Conservation (phyloP, 2,888 invertebrate genomes). For the Drosophila nigritarsus region DNA sequence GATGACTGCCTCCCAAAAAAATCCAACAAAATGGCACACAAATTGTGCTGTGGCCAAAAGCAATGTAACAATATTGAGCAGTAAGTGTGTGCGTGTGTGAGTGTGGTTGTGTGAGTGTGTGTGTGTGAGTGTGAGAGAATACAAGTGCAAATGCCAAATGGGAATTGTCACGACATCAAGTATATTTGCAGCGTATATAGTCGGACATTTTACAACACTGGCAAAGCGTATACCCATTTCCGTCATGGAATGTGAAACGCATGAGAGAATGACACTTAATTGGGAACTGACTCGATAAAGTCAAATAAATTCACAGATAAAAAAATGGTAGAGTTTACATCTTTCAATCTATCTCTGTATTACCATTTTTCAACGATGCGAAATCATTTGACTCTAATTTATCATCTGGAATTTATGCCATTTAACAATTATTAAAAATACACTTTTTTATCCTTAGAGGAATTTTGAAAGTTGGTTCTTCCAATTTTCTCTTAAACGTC, state of each 20-base stretch:
- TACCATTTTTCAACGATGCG: background rate
- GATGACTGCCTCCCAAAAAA: conserved; percentile 21
- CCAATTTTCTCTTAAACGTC: background rate
- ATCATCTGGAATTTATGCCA: background rate
- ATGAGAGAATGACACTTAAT: background rate
- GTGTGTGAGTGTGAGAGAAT: background rate
- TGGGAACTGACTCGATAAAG: background rate
- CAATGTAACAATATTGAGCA: conserved; percentile 38
- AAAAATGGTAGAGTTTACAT: background rate
- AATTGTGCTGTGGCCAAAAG: conserved; percentile 50
- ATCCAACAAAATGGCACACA: conserved; percentile 46
- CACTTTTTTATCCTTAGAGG: no score
- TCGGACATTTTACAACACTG: background rate
- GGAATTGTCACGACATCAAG: conserved; percentile 55
- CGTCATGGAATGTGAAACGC: background rate
- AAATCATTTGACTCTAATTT: background rate
- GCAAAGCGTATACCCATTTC: background rate
- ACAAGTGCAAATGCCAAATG: conserved; percentile 50
- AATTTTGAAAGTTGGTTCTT: background rate
- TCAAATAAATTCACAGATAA: background rate
- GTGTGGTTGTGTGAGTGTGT: background rate
- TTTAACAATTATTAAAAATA: background rate
- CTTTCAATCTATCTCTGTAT: background rate
- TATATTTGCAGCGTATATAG: conserved; percentile 44
- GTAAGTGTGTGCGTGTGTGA: background rate